Base-by-base conservation (phyloP, 2,888 invertebrate genomes). In the Sphaerophoria rueppellii region DNA sequence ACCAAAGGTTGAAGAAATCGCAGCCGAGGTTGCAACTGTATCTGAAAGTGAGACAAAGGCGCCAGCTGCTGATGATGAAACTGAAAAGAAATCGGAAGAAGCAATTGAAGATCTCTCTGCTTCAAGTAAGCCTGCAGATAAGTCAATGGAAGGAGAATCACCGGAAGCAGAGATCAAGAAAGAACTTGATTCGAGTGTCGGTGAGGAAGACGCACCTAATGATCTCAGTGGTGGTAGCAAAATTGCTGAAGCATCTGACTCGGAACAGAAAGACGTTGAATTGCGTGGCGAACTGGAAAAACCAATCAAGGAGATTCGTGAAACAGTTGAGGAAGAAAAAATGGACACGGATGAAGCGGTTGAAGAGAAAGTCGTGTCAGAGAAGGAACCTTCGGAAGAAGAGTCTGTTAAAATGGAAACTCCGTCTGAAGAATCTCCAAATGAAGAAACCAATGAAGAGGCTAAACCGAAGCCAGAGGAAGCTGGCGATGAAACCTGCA, bases 201-300 rank as follows among this genome's bases (percentile, higher is more conserved):
- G 6, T 0, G 86, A 86, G n/a, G 83, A 87, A 14, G 80, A 86
- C 16, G 57, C 57, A 24, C 74, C 86, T 37, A 86, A 86, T 5
- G 87, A 87, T 34, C 48, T 75, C 1, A 81, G 74, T 70, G 89
- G 58, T 1, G 80, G 74, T 73, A 89, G 58, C 54, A 12, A 32
- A 32, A 24, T 24, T 24, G 90, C 87, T 54, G 92, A 92, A 63
- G 79, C 52, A 16, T 75, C 60, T 9, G 75, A 71, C 75, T 55
- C 74, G 0, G 78, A 71, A 7, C 24, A 87, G 37, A 88, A 88
- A 43, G 88, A 88, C 63, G 60, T 48, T 4, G 82, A 86, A 32
- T 74, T 80, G 43, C 80, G 80, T 6, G 71, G 67, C 11, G 83
- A 83, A n/a, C 37, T 81, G 43, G 81, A 85, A 52, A 81, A 81